Evolutionary conservation across 2,888 invertebrate species (phyloP).

Genomic region (Cylloceria caligata): DNA sequence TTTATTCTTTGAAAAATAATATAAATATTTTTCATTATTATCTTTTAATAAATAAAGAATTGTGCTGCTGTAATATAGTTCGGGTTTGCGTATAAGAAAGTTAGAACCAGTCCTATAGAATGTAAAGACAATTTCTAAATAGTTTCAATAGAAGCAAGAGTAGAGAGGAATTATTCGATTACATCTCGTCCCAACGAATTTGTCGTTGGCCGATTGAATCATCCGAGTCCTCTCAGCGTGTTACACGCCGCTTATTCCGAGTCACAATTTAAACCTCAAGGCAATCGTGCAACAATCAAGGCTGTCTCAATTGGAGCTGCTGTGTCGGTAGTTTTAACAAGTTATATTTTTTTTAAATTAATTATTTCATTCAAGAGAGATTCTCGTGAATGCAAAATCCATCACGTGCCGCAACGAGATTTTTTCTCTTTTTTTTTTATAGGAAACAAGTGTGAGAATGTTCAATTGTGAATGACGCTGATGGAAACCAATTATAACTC

Average conservation of each 20-base stretch:
- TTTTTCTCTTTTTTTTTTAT: constrained; percentile 1
- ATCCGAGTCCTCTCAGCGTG: constrained; percentile 2
- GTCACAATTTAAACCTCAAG: constrained; percentile 33
- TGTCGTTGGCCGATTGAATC: constrained; percentile 25
- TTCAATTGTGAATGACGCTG: constrained; percentile 15
- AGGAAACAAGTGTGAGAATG: neutral
- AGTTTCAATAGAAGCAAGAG: neutral
- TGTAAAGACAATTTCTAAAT: neutral
- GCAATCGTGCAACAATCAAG: constrained; percentile 39
- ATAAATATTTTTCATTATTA: too few relatives aligned
- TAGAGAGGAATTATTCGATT: constrained; percentile 36
- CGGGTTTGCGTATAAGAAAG: neutral
- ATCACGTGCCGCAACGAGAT: neutral
- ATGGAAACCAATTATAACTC: constrained; percentile 19
- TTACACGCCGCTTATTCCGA: neutral
- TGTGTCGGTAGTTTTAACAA: constrained; percentile 14
- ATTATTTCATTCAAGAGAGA: neutral
- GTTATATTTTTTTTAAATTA: constrained; percentile 1
- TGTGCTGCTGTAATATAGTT: too few relatives aligned
- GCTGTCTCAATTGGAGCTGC: constrained; percentile 20
- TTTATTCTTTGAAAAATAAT: too few relatives aligned
- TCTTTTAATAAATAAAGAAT: too few relatives aligned
- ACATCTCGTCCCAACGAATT: constrained; percentile 8
- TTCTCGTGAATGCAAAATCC: neutral
- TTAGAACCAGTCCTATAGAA: neutral